phyloP scores from a whole-genome alignment of 1,140 invertebrate species.

The Uloborus diversus region DNA sequence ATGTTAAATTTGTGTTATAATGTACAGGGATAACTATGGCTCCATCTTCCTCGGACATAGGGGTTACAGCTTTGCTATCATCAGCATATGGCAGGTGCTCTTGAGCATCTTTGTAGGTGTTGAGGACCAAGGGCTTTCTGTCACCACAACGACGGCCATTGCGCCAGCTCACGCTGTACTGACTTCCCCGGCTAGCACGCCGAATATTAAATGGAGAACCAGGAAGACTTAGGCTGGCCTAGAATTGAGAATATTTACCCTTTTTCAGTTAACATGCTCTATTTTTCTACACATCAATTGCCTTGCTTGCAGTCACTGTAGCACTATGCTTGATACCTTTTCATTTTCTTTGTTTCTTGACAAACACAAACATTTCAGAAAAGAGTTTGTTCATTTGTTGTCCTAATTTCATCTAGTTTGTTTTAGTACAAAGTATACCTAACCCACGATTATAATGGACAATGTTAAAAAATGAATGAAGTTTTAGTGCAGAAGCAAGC shows the following conservation, averaged over 20 bases:
- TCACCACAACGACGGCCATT: constrained; percentile 75
- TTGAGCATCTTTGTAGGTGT: constrained; percentile 93
- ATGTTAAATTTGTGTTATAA: constrained; percentile 68
- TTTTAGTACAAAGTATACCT: too few relatives aligned
- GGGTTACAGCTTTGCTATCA: constrained; percentile 96
- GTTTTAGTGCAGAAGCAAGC: constrained; percentile 50
- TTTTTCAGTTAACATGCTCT: constrained; percentile 24
- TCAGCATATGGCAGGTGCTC: constrained; percentile 97
- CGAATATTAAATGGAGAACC: constrained; percentile 94
- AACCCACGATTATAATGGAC: too few relatives aligned
- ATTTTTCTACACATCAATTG: constrained; percentile 7
- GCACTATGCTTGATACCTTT: constrained; percentile 14
- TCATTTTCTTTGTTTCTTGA: not conserved
- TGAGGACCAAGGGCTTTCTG: constrained; percentile 90
- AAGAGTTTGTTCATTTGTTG: too few relatives aligned
- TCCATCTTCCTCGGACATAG: constrained; percentile 97
- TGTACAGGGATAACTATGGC: constrained; percentile 91
- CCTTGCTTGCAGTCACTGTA: constrained; percentile 20
- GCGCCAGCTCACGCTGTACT: constrained; percentile 81
- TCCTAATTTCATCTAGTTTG: too few relatives aligned
- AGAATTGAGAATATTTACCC: constrained; percentile 63
- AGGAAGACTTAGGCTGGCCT: constrained; percentile 95
- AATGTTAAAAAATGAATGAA: not conserved
- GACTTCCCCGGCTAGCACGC: constrained; percentile 86
- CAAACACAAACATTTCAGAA: too few relatives aligned